A percentile compares a stretch with the other conserved stretches of the same genome.
Conservation (phyloP, 2,888 invertebrate species). For the Anthrax anthrax region DNA sequence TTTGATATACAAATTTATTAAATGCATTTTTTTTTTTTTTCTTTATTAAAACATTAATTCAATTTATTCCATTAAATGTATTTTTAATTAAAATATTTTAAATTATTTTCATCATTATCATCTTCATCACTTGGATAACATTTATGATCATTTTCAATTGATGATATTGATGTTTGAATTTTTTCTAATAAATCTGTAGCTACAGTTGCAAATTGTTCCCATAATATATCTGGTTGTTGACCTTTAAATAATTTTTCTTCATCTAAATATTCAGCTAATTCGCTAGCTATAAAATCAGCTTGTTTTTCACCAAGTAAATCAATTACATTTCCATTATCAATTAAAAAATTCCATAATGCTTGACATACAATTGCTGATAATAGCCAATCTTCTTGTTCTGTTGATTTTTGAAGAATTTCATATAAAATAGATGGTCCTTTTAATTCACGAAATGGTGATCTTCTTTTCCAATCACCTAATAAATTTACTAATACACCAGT, state of each 20-base stretch:
- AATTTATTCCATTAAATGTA: no score
- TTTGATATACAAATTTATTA: no score
- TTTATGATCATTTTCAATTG: neutral
- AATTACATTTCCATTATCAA: slow-evolving; percentile 37
- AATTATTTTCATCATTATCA: no score
- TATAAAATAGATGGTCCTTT: slow-evolving; percentile 40
- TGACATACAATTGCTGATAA: slow-evolving; percentile 59
- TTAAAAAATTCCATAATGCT: slow-evolving; percentile 57
- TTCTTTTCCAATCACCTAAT: slow-evolving; percentile 43
- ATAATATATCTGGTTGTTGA: slow-evolving; percentile 29
- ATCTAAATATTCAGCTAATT: slow-evolving; percentile 42
- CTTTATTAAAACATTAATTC: no score
- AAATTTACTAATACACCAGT: slow-evolving; percentile 75
- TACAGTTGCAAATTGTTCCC: slow-evolving; percentile 63
- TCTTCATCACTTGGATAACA: neutral
- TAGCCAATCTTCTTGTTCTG: slow-evolving; percentile 49
- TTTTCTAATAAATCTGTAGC: slow-evolving; percentile 56
- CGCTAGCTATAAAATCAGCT: slow-evolving; percentile 39
- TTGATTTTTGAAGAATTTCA: slow-evolving; percentile 41
- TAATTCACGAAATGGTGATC: slow-evolving; percentile 38
- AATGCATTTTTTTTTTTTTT: no score
- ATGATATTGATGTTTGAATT: slow-evolving; percentile 21
- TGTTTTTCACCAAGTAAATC: slow-evolving; percentile 37
- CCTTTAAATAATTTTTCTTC: slow-evolving; percentile 42
- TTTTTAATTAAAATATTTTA: no score